These are phyloP conservation scores for Saiga tatarica DNA, from an alignment of 2,113 vertebrate genomes.

Conservation along the genomic window DNA sequence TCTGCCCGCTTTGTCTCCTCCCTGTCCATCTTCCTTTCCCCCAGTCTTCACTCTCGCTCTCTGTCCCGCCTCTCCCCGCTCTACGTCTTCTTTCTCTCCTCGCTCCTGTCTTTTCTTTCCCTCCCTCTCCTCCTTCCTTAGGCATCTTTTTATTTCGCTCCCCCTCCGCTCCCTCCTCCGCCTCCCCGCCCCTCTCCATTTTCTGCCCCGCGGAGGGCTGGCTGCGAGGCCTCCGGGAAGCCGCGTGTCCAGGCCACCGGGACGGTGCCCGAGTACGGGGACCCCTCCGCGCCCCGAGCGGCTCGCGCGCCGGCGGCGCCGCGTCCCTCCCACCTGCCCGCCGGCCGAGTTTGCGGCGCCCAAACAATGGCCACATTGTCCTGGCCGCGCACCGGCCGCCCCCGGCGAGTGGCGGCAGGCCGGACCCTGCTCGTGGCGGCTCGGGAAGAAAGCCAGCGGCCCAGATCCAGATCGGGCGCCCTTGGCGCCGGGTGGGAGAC, in stretches of 20 bases:
- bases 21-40: not conserved
- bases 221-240: not conserved
- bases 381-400: not conserved
- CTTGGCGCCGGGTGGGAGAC: not conserved
- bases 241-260: not conserved
- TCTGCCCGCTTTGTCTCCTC: not conserved
- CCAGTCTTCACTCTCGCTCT: too few relatives aligned
- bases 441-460: conserved; percentile 20
- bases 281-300: not conserved
- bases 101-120: not conserved
- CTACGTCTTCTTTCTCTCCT: too few relatives aligned
- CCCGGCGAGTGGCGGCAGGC: conserved; percentile 18
- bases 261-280: not conserved
- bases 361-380: conserved; percentile 68
- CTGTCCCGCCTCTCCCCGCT: not conserved
- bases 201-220: not conserved
- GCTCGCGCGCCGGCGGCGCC: not conserved
- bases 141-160: not conserved
- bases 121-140: not conserved
- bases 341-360: conserved; percentile 3
- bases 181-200: not conserved
- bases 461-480: not conserved
- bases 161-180: not conserved
- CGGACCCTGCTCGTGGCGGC: conserved; percentile 45
- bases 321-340: conserved; percentile 64